Percentiles rank a stretch among this genome's conserved stretches.
These are phyloP conservation scores for Entomyzon cyanotis DNA, from an alignment of 2,113 vertebrate species.

Conservation along the genomic window DNA sequence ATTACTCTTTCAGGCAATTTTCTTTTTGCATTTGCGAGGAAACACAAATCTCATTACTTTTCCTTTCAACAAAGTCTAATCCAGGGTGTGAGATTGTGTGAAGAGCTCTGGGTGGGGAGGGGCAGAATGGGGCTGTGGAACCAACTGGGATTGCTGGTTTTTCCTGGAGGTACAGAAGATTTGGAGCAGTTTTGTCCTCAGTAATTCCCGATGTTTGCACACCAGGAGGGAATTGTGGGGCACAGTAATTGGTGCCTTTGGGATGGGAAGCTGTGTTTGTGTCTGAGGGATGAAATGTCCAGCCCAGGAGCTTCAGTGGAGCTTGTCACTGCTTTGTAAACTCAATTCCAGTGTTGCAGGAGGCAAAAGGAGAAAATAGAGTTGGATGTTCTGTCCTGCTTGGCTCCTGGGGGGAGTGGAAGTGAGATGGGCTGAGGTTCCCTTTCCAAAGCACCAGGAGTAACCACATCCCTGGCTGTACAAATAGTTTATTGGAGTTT, in stretches of 20 bases:
- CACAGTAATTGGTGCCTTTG: neutral
- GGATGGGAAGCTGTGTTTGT: neutral
- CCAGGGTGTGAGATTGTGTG: neutral
- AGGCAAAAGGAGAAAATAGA: neutral
- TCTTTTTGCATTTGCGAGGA: slow-evolving; percentile 13
- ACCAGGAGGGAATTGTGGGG: neutral
- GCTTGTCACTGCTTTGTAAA: neutral
- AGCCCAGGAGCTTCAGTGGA: neutral
- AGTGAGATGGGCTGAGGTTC: neutral
- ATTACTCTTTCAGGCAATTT: slow-evolving; percentile 22
- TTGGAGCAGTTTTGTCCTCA: neutral
- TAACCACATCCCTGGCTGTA: rapidly evolving
- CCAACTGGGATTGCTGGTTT: neutral
- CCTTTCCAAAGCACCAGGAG: neutral
- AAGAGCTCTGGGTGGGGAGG: neutral
- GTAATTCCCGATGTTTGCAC: neutral
- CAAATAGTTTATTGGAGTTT: neutral
- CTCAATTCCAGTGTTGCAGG: neutral
- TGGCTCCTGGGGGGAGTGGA: neutral
- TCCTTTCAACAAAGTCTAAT: neutral
- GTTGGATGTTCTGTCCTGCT: neutral
- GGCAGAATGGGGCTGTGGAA: neutral
- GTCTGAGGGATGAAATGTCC: neutral
- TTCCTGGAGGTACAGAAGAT: neutral
- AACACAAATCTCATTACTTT: slow-evolving; percentile 20